Base-by-base conservation (phyloP, 2,797 vertebrate species). In the Loriculus beryllinus region DNA sequence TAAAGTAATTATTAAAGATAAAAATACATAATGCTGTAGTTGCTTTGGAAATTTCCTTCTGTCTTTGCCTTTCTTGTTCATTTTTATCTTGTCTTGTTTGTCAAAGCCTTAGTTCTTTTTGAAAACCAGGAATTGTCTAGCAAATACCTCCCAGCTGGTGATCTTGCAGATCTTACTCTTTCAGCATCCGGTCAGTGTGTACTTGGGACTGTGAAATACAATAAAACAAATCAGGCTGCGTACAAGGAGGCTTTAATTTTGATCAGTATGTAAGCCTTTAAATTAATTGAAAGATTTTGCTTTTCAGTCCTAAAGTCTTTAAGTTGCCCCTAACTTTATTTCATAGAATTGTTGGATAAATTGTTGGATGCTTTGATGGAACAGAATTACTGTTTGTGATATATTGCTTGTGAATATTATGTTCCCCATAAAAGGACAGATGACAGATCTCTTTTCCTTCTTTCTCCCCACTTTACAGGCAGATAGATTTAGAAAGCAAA, bases 401-500 rank as follows among this genome's bases (percentile, higher is more conserved):
- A 9, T 2, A 8, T 42, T 31, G 25, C 31, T 17, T 47, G 45
- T 69, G 48, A 86, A 14, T 47, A 51, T 52, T 56, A 4, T 29
- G 13, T 81, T 87, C 16, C 6, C 43, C 78, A 19, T 74, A 26
- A 72, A 75, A 62, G 45, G n/a, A 13, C 1, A 26, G 51, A 20
- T 77, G 31, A 72, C 37, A 10, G 40, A 47, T 65, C 12, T 81
- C 6, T 3, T 10, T 85, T 69, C 14, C 16, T 17, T 70, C n/a
- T 91, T 89, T 77, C 40, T 94, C 39, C 19, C 21, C 10, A 31
- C 12, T 93, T 60, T 85, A 40, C 95, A 99, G 99, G 98, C 99
- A 28, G 99, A 99, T 90, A 98, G 98, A 90, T 98, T 99, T 69
- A 98, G 98, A 90, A 99, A 98, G 69, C 96, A 98, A 91, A 95